A percentile compares a stretch with the other conserved stretches of the same genome.
These are phyloP conservation scores for Phalacrocorax pelagicus DNA, from an alignment of 2,113 vertebrate species.

Conservation along the genomic window DNA sequence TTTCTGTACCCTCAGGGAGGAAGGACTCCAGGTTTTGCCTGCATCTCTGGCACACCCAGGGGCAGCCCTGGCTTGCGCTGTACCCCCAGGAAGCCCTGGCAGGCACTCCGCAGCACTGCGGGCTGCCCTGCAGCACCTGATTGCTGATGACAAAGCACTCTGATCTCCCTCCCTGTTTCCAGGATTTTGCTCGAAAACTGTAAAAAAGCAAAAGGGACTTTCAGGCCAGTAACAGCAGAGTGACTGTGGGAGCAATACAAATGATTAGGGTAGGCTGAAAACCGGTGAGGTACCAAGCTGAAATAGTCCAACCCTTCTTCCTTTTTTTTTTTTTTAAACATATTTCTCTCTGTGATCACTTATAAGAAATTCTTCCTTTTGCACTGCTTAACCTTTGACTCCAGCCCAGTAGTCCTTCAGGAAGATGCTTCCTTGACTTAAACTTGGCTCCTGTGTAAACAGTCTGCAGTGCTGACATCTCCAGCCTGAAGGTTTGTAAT, in stretches of 20 bases:
- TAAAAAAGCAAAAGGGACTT: background rate
- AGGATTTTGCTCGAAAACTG: background rate
- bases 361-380: background rate
- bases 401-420: background rate
- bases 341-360: background rate
- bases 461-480: background rate
- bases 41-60: background rate
- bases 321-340: no score
- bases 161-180: background rate
- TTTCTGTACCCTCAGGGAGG: background rate
- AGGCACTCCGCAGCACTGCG: fast-evolving
- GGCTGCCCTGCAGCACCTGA: background rate
- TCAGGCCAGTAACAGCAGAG: background rate
- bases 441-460: background rate
- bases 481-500: background rate
- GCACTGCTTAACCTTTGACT: background rate
- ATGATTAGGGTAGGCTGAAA: background rate
- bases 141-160: background rate
- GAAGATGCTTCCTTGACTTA: background rate
- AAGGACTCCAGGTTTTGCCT: background rate
- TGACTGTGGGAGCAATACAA: background rate
- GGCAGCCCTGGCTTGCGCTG: background rate
- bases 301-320: background rate
- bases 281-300: background rate
- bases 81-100: background rate